phyloP scores from a whole-genome alignment of 2,113 vertebrate species.

The Tetrax tetrax region DNA sequence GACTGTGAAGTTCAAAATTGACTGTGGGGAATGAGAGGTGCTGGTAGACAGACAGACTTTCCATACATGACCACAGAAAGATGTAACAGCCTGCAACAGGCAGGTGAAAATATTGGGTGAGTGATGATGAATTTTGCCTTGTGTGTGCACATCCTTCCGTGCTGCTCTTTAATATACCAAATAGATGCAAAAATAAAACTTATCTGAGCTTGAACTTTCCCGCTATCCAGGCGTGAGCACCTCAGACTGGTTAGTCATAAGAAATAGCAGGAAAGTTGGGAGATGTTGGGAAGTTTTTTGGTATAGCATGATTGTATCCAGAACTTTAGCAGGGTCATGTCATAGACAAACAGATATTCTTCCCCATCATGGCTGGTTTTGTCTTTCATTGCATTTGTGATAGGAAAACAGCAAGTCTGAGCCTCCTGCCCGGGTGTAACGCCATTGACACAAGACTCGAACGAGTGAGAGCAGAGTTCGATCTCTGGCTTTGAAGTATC shows the following conservation, averaged over 20 bases:
- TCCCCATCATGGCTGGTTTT: neutral
- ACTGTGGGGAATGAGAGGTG: neutral
- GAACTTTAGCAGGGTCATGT: neutral
- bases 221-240: neutral
- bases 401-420: neutral
- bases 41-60: neutral
- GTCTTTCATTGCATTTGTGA: neutral
- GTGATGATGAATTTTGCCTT: neutral
- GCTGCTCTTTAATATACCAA: rapidly evolving
- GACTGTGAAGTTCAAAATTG: neutral
- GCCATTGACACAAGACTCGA: neutral
- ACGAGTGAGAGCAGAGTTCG: neutral
- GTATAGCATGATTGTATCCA: neutral
- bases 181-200: neutral
- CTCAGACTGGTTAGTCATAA: neutral
- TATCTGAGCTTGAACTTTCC: neutral
- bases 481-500: conserved; percentile 41
- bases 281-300: neutral
- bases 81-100: neutral
- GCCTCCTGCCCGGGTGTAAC: neutral
- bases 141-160: neutral
- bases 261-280: neutral
- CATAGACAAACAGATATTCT: neutral
- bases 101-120: neutral
- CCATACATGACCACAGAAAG: neutral